These are phyloP conservation scores for Poecilobothrus nobilitatus DNA, from an alignment of 2,888 invertebrate genomes.

Conservation along the genomic window DNA sequence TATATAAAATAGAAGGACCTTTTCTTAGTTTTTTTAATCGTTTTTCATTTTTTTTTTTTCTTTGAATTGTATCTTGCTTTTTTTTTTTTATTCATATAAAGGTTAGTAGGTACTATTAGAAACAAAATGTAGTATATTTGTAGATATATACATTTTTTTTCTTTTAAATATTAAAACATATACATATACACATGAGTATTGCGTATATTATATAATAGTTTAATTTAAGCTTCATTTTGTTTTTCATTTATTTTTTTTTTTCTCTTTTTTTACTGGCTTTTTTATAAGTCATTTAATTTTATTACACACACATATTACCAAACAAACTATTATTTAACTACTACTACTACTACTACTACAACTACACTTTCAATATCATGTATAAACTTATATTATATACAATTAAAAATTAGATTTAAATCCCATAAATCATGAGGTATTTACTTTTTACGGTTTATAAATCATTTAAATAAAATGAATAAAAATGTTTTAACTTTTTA, in stretches of 20 bases:
- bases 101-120: too few relatives aligned
- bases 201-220: neutral
- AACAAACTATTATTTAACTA: neutral
- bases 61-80: too few relatives aligned
- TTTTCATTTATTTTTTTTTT: too few relatives aligned
- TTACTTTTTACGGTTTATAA: conserved; percentile 4
- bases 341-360: neutral
- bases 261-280: neutral
- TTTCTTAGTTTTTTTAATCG: too few relatives aligned
- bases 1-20: too few relatives aligned
- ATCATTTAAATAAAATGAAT: neutral
- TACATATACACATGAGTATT: neutral
- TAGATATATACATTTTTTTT: too few relatives aligned
- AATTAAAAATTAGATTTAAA: neutral
- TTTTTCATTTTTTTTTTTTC: too few relatives aligned
- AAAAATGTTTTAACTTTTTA: too few relatives aligned
- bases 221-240: too few relatives aligned
- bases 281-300: neutral
- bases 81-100: too few relatives aligned
- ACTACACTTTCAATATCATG: neutral
- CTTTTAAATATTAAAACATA: too few relatives aligned
- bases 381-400: neutral
- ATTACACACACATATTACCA: neutral
- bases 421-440: conserved; percentile 6
- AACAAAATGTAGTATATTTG: too few relatives aligned